Percentiles rank a stretch among this genome's conserved stretches.
Evolutionary conservation across 92 coral and sea anemone genomes (phyloP).

Genomic region (Porites lobata): DNA sequence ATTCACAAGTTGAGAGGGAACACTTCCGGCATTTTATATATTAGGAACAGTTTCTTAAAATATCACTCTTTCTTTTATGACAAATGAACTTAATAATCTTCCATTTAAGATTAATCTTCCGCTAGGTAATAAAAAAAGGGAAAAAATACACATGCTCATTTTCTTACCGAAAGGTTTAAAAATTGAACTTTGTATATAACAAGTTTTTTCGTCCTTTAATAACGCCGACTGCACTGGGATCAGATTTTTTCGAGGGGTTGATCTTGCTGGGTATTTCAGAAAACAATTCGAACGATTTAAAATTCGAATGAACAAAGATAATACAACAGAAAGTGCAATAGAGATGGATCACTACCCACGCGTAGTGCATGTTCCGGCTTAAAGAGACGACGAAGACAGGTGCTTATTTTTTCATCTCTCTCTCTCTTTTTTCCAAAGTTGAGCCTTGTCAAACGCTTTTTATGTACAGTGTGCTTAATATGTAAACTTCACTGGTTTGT

Average conservation of each 20-base stretch:
- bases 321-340: neutral
- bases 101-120: neutral
- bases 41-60: too few relatives aligned
- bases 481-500: too few relatives aligned
- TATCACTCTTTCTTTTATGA: too few relatives aligned
- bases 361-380: neutral
- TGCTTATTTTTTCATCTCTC: neutral
- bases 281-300: neutral
- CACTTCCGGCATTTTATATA: too few relatives aligned
- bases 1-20: neutral
- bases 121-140: neutral
- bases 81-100: too few relatives aligned
- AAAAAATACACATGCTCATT: too few relatives aligned
- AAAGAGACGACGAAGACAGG: neutral
- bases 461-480: too few relatives aligned
- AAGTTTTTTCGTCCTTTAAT: neutral
- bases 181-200: neutral
- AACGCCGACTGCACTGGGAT: neutral
- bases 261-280: neutral
- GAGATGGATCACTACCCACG: constrained; percentile 7
- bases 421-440: too few relatives aligned
- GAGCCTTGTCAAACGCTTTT: too few relatives aligned
- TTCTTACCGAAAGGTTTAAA: neutral
- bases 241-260: neutral
- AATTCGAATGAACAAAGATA: constrained; percentile 15